These are phyloP conservation scores for Folsomia manolachei DNA, from an alignment of 2,888 invertebrate species.

Conservation along the genomic window DNA sequence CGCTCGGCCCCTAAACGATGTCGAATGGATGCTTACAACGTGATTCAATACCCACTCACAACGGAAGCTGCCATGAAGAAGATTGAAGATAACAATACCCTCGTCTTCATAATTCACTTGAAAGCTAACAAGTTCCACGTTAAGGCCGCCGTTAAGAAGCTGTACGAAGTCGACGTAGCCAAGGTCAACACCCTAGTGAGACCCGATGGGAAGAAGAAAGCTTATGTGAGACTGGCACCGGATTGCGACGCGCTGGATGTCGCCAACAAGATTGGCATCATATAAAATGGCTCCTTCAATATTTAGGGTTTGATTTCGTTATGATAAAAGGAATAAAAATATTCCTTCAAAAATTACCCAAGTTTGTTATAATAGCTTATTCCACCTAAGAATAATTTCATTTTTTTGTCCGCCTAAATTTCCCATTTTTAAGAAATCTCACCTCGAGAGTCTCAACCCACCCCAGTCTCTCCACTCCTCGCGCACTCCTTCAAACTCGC, in stretches of 20 bases:
- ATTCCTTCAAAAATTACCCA: no score
- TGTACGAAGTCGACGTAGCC: conserved; percentile 96
- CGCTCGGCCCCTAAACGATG: conserved; percentile 89
- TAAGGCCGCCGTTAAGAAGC: conserved; percentile 91
- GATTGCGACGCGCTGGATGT: conserved; percentile 99
- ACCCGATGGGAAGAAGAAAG: conserved; percentile 99
- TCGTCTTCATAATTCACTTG: conserved; percentile 96
- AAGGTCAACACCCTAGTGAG: conserved; percentile 97
- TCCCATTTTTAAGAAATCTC: no score
- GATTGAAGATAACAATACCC: conserved; percentile 99
- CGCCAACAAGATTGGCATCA: conserved; percentile 97
- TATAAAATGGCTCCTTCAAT: no score
- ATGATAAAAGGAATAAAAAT: no score
- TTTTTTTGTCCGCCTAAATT: no score
- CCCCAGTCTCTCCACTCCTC: no score
- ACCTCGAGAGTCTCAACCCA: no score
- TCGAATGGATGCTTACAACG: conserved; percentile 96
- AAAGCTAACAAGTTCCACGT: conserved; percentile 96
- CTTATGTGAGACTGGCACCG: conserved; percentile 92
- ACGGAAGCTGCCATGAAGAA: conserved; percentile 99
- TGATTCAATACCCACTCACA: conserved; percentile 96
- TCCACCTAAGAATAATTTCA: no score
- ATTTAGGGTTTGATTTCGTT: no score
- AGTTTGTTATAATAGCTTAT: no score
- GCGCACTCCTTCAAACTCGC: no score